Evolutionary conservation across 2,888 invertebrate genomes (phyloP).

Genomic region (Phania funesta): DNA sequence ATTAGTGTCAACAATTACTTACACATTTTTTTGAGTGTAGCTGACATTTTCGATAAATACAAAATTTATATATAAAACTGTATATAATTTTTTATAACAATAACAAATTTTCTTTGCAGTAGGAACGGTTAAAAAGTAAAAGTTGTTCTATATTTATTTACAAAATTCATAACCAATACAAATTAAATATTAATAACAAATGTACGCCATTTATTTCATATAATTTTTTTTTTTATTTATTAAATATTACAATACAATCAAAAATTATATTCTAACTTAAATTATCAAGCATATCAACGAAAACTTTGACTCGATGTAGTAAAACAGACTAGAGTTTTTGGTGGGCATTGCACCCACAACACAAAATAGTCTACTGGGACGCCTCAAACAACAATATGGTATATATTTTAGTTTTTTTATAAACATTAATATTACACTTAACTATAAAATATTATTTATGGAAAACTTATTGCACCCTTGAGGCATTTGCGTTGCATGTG

Average conservation of each 20-base stretch:
- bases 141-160: background rate
- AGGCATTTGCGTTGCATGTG: background rate
- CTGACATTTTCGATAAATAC: background rate
- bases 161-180: background rate
- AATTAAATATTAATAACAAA: background rate
- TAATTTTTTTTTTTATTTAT: background rate
- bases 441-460: background rate
- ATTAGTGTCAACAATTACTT: background rate
- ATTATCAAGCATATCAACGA: too few relatives aligned
- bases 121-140: slow-evolving; percentile 32
- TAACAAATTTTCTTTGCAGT: slow-evolving; percentile 14
- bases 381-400: too few relatives aligned
- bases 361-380: too few relatives aligned
- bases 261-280: too few relatives aligned
- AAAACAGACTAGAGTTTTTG: too few relatives aligned
- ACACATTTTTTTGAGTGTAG: background rate
- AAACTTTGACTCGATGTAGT: too few relatives aligned
- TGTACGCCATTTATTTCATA: background rate
- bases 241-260: too few relatives aligned
- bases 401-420: background rate
- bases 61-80: background rate
- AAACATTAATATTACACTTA: slow-evolving; percentile 9
- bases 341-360: too few relatives aligned
- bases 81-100: slow-evolving; percentile 11
- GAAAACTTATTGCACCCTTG: slow-evolving; percentile 36